phyloP scores from a whole-genome alignment of 2,888 invertebrate species.

The Sceliomorpha sp. region DNA sequence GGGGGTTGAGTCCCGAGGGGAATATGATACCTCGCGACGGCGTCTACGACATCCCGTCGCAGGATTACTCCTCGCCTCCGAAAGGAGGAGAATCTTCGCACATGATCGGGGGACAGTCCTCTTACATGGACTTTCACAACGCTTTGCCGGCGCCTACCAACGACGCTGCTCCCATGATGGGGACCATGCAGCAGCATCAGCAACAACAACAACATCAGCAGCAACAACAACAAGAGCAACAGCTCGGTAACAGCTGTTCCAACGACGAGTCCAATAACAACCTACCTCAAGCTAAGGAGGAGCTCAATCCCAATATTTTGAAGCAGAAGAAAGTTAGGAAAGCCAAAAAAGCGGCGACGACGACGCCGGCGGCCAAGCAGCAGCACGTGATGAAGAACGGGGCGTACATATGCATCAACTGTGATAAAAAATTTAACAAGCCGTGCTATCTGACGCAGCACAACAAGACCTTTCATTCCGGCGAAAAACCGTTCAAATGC shows the following conservation, averaged over 20 bases:
- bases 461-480: slow-evolving; percentile 93
- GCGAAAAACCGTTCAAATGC: slow-evolving; percentile 92
- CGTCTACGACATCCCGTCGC: slow-evolving; percentile 65
- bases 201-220: slow-evolving; percentile 18
- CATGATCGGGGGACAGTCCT: too few species aligned
- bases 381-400: slow-evolving; percentile 70
- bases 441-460: slow-evolving; percentile 94
- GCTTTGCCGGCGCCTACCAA: too few species aligned
- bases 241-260: background rate
- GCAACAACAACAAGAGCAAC: slow-evolving; percentile 56
- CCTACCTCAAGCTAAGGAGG: slow-evolving; percentile 65
- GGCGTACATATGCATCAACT: slow-evolving; percentile 88
- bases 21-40: slow-evolving; percentile 81
- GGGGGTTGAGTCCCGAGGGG: slow-evolving; percentile 86
- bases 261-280: slow-evolving; percentile 67
- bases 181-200: slow-evolving; percentile 38
- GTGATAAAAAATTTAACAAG: slow-evolving; percentile 91
- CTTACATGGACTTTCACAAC: background rate
- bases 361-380: slow-evolving; percentile 62
- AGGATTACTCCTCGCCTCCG: slow-evolving; percentile 57
- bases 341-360: slow-evolving; percentile 56
- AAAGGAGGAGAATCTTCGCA: slow-evolving; percentile 1
- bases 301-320: slow-evolving; percentile 65
- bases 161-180: background rate
- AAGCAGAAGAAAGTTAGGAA: slow-evolving; percentile 27